Evolutionary conservation across 2,113 vertebrate species (phyloP).

Genomic region (Neopipo cinnamomea): DNA sequence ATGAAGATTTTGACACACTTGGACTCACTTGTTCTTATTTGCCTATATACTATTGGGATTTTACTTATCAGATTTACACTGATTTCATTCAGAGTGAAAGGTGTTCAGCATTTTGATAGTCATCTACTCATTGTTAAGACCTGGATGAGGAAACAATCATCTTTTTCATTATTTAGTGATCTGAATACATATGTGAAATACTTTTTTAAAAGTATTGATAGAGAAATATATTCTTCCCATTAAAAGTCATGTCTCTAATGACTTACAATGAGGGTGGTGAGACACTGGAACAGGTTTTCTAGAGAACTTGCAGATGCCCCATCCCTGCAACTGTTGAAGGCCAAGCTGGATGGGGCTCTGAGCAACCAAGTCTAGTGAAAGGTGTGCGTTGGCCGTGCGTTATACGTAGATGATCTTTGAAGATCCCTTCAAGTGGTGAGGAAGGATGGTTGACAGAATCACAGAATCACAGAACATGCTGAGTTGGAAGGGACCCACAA

Average conservation of each 20-base stretch:
- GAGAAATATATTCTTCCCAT: neutral
- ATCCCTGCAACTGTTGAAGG: neutral
- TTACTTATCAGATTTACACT: neutral
- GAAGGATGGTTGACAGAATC: neutral
- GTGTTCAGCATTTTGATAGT: neutral
- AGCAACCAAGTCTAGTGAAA: neutral
- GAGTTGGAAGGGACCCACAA: neutral
- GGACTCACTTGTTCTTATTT: neutral
- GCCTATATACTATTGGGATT: neutral
- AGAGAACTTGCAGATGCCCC: neutral
- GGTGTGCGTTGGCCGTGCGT: fast-evolving
- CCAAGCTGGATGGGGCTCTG: neutral
- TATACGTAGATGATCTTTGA: neutral
- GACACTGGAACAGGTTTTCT: neutral
- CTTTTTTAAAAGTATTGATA: neutral
- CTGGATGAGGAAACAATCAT: neutral
- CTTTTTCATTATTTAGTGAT: neutral
- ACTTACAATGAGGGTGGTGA: fast-evolving
- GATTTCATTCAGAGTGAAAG: neutral
- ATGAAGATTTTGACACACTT: neutral
- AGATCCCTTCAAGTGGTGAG: neutral
- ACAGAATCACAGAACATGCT: neutral
- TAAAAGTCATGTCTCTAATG: neutral
- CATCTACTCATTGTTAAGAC: neutral
- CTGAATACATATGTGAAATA: neutral